Conservation (phyloP, 2,797 vertebrate genomes). For the Acrossocheilus fasciatus region DNA sequence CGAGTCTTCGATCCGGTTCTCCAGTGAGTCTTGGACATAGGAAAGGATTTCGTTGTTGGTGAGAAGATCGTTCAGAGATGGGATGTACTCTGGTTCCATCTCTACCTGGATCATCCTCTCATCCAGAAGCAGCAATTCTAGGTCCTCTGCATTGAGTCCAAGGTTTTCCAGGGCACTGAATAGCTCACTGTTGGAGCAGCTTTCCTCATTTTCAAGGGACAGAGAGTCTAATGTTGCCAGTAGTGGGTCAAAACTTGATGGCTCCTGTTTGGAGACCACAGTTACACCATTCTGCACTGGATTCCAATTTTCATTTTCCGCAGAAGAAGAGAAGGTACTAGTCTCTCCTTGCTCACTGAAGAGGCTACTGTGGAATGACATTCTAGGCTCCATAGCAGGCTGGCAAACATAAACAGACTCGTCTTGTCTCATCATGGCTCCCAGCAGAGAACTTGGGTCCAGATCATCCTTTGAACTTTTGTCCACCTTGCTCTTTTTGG, state of each 20-base stretch:
- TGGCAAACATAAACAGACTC: conserved; percentile 79
- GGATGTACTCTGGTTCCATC: conserved; percentile 73
- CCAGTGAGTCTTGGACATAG: conserved; percentile 73
- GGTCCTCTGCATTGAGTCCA: conserved; percentile 80
- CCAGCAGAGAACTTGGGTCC: conserved; percentile 79
- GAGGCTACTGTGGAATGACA: conserved; percentile 72
- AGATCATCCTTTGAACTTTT: conserved; percentile 62
- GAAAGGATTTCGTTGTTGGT: conserved; percentile 79
- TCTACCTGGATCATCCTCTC: conserved; percentile 82
- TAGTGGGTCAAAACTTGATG: conserved; percentile 75
- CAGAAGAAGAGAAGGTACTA: conserved; percentile 19
- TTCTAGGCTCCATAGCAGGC: conserved; percentile 68
- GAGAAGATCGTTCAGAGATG: conserved; percentile 72
- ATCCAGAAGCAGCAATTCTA: conserved; percentile 82
- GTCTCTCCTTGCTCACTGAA: conserved; percentile 55
- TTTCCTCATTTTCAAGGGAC: conserved; percentile 72
- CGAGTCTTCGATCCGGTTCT: conserved; percentile 60
- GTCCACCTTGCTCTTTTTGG: conserved; percentile 74
- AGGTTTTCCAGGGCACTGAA: conserved; percentile 80
- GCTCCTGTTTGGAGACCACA: conserved; percentile 43
- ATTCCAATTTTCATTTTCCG: conserved; percentile 51
- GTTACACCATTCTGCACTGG: conserved; percentile 5
- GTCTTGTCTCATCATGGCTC: conserved; percentile 82
- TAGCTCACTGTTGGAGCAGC: conserved; percentile 79
- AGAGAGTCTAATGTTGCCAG: conserved; percentile 80